These are phyloP conservation scores for Bos taurus DNA, from an alignment of 2,113 vertebrate genomes.

Conservation along the genomic window DNA sequence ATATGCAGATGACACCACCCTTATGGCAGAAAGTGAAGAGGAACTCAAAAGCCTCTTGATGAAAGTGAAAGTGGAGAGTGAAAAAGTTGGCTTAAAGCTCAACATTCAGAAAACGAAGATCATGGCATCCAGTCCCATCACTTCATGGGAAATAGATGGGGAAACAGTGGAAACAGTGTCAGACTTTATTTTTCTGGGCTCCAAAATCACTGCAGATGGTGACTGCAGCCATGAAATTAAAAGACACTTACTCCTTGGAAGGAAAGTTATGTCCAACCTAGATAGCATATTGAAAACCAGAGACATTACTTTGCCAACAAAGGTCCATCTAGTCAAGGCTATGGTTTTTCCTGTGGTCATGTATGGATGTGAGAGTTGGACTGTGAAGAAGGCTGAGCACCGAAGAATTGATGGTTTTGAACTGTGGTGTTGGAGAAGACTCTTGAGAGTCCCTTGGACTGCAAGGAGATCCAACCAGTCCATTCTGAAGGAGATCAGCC, in stretches of 20 bases:
- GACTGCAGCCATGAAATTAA: background rate
- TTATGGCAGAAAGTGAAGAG: background rate
- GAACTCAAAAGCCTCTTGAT: background rate
- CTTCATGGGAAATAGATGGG: background rate
- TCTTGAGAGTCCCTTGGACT: too few relatives aligned
- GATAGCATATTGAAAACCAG: background rate
- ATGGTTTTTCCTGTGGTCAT: too few relatives aligned
- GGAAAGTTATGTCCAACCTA: background rate
- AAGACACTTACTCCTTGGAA: background rate
- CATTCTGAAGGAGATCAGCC: too few relatives aligned
- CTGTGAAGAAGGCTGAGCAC: too few relatives aligned
- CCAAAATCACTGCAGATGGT: background rate
- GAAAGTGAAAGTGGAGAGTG: background rate
- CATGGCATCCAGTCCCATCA: background rate
- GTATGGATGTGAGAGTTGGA: too few relatives aligned
- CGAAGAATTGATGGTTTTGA: too few relatives aligned
- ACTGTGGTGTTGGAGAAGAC: too few relatives aligned
- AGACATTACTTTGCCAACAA: background rate
- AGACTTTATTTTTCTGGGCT: background rate
- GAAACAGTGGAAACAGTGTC: background rate
- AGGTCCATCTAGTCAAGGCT: background rate
- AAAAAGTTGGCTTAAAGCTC: background rate
- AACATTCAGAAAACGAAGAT: background rate
- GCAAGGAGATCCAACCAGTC: too few relatives aligned
- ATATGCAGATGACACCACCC: background rate